Percentiles rank a stretch among this genome's conserved stretches.
phyloP scores from a whole-genome alignment of 1,140 invertebrate species.

The Caerostris extrusa region DNA sequence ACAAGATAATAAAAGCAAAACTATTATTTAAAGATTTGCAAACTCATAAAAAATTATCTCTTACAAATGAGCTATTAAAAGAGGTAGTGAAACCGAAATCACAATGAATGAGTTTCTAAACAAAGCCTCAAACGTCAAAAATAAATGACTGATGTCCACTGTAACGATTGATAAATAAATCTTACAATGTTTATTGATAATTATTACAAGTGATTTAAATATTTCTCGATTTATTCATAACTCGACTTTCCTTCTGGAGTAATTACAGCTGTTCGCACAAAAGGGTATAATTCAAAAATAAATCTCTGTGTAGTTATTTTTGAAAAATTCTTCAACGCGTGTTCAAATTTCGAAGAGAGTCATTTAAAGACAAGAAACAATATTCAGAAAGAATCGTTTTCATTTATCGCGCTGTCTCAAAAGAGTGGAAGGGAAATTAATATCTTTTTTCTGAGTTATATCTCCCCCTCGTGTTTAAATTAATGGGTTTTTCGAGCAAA shows the following conservation, averaged over 20 bases:
- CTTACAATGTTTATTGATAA: background rate
- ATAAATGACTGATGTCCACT: too few relatives aligned
- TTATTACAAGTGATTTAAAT: background rate
- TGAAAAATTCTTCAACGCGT: background rate
- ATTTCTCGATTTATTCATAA: background rate
- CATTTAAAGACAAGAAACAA: constrained; percentile 5
- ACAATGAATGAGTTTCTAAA: too few relatives aligned
- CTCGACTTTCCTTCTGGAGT: background rate
- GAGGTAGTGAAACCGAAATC: too few relatives aligned
- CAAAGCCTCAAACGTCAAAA: too few relatives aligned
- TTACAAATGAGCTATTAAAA: too few relatives aligned
- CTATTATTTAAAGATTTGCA: too few relatives aligned
- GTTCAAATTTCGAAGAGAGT: constrained; percentile 23
- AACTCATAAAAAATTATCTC: too few relatives aligned
- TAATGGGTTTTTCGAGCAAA: background rate
- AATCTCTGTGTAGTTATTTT: background rate
- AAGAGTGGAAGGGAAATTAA: constrained; percentile 14
- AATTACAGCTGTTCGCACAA: background rate
- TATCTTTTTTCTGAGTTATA: constrained; percentile 23
- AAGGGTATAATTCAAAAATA: background rate
- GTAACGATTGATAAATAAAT: constrained; percentile 4
- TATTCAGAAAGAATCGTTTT: constrained; percentile 26
- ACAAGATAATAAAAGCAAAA: too few relatives aligned
- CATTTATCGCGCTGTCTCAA: constrained; percentile 31
- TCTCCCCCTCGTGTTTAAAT: background rate